Base-by-base conservation (phyloP, 2,888 invertebrate species). In the Deilephila porcellus region DNA sequence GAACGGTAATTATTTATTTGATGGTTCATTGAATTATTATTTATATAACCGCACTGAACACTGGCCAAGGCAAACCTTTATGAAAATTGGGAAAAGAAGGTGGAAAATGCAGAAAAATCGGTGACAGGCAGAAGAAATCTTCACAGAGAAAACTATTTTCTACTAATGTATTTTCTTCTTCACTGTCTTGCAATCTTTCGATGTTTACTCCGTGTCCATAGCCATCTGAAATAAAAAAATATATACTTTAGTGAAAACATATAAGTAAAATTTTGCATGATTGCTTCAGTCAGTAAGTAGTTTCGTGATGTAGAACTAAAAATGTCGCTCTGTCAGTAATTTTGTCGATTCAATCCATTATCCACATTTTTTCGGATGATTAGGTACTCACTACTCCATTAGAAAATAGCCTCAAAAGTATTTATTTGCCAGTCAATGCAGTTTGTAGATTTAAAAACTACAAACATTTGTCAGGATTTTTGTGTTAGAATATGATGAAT, bases 181-280 rank as follows among this genome's bases (percentile, higher is more conserved):
- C 74, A 25, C 56, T 62, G 74, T 75, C 81, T 76, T 85, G 83
- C 72, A 91, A 82, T 59, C 91, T 87, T 29, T 88, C 90, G 52
- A 80, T 70, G 76, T 73, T 87, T 93, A 95, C 84, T 95, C 95
- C 74, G 95, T 94, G 74, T 95, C 95, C 95, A 95, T 95, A 56
- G 94, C 93, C 80, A 93, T 92, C 95, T 95, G 88, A 1, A 91
- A 90, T 71, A 52, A 63, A 74, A 56, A 75, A 7, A 73, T 73
- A 67, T 45, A 56, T 32, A 32, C 4, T 32, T 5, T 5, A 32
- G 32, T 32, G 32, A 4, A 32, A 32, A 32, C 1, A 32, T 32
- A 32, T 32, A 32, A 32, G 5, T 32, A 32, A 32, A 0, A 32
- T 32, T 32, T 32, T 32, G 32, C 32, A 32, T 3, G 32, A 32